These are phyloP conservation scores for Ginglymostoma cirratum DNA, from an alignment of 2,113 vertebrate genomes.

Conservation along the genomic window DNA sequence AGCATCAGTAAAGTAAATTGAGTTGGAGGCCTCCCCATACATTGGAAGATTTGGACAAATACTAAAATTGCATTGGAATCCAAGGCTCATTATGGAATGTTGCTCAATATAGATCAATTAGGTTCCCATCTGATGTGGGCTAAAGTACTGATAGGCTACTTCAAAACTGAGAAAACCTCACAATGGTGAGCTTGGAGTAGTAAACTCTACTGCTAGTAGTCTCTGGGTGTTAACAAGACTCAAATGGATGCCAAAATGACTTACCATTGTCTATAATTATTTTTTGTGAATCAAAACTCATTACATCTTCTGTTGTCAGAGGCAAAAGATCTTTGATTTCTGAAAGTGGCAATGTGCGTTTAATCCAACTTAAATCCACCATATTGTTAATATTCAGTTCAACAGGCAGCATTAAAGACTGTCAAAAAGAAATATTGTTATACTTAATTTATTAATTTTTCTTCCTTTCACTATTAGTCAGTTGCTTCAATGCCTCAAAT, in stretches of 20 bases:
- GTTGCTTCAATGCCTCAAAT: neutral
- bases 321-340: slow-evolving; percentile 48
- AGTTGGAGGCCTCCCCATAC: too few relatives aligned
- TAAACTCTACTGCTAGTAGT: neutral
- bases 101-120: neutral
- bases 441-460: slow-evolving; percentile 17
- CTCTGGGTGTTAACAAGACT: neutral
- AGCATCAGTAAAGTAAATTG: too few relatives aligned
- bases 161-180: neutral
- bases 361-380: slow-evolving; percentile 36
- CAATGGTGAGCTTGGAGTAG: neutral
- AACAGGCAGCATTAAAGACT: slow-evolving; percentile 49
- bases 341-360: slow-evolving; percentile 42
- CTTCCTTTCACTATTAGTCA: neutral
- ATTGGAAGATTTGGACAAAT: too few relatives aligned
- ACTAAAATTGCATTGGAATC: neutral
- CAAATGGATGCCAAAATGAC: neutral
- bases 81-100: neutral
- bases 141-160: neutral
- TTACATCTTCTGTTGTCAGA: slow-evolving; percentile 46
- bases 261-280: slow-evolving; percentile 48
- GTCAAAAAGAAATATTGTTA: slow-evolving; percentile 23
- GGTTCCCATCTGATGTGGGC: too few relatives aligned
- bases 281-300: slow-evolving; percentile 42
- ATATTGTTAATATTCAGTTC: slow-evolving; percentile 42